A percentile compares a stretch with the other conserved stretches of the same genome.
Conservation (phyloP, 2,113 vertebrate species). For the Nibea coibor region DNA sequence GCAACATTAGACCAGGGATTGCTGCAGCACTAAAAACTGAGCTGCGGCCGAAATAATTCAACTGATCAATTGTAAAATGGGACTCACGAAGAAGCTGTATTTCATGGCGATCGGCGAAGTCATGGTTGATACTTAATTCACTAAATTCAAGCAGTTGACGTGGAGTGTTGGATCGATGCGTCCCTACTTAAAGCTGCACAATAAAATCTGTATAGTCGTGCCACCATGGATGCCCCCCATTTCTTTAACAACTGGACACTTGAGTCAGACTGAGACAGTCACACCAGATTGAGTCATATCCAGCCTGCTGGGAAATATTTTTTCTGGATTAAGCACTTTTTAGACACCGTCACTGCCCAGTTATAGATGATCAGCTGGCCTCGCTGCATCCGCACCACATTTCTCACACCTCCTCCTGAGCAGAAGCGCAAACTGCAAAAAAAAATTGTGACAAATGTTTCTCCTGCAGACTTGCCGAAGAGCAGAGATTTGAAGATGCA, state of each 20-base stretch:
- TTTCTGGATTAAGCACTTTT: not conserved
- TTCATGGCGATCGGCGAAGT: not conserved
- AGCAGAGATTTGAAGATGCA: not conserved
- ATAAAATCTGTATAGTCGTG: not conserved
- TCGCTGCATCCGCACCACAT: not conserved
- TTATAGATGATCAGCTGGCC: not conserved
- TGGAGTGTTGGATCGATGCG: not conserved
- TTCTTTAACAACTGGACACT: too few species aligned
- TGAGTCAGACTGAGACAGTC: not conserved
- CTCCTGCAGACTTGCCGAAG: not conserved
- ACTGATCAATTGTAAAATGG: not conserved
- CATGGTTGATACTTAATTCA: not conserved
- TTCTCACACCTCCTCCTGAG: not conserved
- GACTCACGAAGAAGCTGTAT: not conserved
- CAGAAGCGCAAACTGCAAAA: constrained; percentile 29
- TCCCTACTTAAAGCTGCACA: too few species aligned
- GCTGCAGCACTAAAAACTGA: not conserved
- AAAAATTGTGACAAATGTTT: not conserved
- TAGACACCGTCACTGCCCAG: not conserved
- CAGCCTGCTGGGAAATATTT: not conserved
- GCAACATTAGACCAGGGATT: not conserved
- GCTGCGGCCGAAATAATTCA: not conserved
- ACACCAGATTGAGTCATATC: not conserved
- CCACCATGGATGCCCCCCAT: too few species aligned
- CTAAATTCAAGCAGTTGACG: not conserved